Percentiles rank a stretch among this genome's conserved stretches.
These are phyloP conservation scores for Furnarius figulus DNA, from an alignment of 2,113 vertebrate genomes.

Conservation along the genomic window DNA sequence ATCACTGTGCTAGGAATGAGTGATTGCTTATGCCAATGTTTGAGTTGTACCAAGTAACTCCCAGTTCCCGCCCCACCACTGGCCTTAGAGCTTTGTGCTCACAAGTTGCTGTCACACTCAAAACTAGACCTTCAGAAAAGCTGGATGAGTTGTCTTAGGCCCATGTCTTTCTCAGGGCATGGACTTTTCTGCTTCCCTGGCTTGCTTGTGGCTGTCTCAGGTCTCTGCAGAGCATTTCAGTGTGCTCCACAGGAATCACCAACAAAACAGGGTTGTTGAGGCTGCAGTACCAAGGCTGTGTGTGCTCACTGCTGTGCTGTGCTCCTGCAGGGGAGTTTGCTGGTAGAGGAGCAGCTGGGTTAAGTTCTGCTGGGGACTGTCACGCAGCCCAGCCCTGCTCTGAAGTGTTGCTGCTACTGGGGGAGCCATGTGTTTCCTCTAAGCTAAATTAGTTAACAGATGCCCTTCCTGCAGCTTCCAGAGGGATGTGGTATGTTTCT, in stretches of 20 bases:
- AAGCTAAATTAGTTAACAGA: not conserved
- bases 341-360: not conserved
- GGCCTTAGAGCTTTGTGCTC: not conserved
- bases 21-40: not conserved
- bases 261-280: not conserved
- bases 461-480: not conserved
- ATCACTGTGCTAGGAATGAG: not conserved
- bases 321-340: not conserved
- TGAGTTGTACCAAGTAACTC: not conserved
- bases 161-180: not conserved
- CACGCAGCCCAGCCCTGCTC: not conserved
- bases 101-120: not conserved
- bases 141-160: not conserved
- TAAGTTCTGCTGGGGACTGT: not conserved
- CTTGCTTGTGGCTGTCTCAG: not conserved
- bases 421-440: not conserved
- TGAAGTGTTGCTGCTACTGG: not conserved
- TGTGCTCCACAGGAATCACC: not conserved
- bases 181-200: not conserved
- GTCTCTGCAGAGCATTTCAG: not conserved
- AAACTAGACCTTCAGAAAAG: not conserved
- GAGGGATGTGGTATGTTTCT: not conserved
- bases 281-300: not conserved
- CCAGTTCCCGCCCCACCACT: fast-evolving
- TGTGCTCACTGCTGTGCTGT: not conserved